Conservation (phyloP, 2,888 invertebrate species). For the Allolobophora icterica region DNA sequence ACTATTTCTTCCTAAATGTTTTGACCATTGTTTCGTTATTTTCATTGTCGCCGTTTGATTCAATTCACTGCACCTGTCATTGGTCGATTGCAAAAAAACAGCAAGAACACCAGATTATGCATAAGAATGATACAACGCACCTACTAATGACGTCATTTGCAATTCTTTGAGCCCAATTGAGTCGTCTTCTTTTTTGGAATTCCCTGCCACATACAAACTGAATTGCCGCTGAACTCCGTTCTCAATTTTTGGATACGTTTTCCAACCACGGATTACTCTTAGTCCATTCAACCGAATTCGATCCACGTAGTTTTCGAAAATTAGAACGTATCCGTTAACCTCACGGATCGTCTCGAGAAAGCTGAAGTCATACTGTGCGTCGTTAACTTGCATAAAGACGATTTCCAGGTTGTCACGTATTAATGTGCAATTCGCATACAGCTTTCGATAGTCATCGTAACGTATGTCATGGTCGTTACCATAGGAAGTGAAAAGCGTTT, state of each 20-base stretch:
- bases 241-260: not conserved
- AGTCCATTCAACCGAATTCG: not conserved
- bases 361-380: too few species aligned
- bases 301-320: not conserved
- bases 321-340: slow-evolving; percentile 2
- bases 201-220: not conserved
- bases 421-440: not conserved
- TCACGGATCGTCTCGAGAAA: too few species aligned
- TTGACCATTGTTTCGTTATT: too few species aligned
- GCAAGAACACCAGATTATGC: too few species aligned
- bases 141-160: slow-evolving; percentile 19
- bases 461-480: too few species aligned
- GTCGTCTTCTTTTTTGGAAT: not conserved
- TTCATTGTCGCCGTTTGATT: too few species aligned
- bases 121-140: not conserved
- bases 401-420: not conserved
- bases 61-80: too few species aligned
- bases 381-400: not conserved
- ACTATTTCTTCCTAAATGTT: too few species aligned
- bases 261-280: not conserved
- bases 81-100: too few species aligned
- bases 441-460: not conserved
- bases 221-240: not conserved
- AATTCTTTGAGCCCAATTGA: not conserved
- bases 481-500: too few species aligned